Evolutionary conservation across 2,888 invertebrate genomes (phyloP), one percentile per base, ranked within the genome.

Genomic region (Erebia ligea): DNA sequence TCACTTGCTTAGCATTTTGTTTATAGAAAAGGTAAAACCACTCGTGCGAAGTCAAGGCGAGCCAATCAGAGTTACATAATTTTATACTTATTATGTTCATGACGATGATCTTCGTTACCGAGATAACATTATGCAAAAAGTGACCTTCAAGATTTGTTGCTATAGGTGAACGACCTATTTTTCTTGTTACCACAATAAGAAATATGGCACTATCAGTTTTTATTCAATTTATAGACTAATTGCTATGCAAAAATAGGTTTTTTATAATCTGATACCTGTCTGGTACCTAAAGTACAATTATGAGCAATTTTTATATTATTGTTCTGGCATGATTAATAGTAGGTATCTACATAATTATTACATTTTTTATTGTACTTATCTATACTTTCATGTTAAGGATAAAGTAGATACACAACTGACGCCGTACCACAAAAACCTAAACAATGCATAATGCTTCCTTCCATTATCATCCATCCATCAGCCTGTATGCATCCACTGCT

Each of bases 151-250:
- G 68, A 77, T 75, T 76, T 76, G 73, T 17, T 77, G 75, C 76
- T 73, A 76, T 78, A 73, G 87, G 86, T 88, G 82, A 87, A 87
- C 72, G 86, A 88, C 83, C 86, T 80, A 86, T 83, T 84, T 86
- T 79, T 34, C 17, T 40, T 52, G 34, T 40, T 54, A 34, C 54
- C 64, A 40, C 8, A 17, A 13, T 13, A 11, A 11, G 11, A 17
- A 52, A 34, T 52, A 52, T 40, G n/a, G 50, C 54, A 48, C 15
- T 62, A 45, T 21, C 21, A 15, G 48, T 62, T 48, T 62, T 62
- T 48, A 45, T 45, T 45, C 13, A 13, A 25, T 19, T 45, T 9
- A 48, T 48, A 62, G 2, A 15, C 11, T 61, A 61, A 61, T 61
- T 45, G 45, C 11, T 45, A 21, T 19, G 5, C 21, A 62, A 62